These are phyloP conservation scores for Heliconius hortense DNA, from an alignment of 2,888 invertebrate species.

Conservation along the genomic window DNA sequence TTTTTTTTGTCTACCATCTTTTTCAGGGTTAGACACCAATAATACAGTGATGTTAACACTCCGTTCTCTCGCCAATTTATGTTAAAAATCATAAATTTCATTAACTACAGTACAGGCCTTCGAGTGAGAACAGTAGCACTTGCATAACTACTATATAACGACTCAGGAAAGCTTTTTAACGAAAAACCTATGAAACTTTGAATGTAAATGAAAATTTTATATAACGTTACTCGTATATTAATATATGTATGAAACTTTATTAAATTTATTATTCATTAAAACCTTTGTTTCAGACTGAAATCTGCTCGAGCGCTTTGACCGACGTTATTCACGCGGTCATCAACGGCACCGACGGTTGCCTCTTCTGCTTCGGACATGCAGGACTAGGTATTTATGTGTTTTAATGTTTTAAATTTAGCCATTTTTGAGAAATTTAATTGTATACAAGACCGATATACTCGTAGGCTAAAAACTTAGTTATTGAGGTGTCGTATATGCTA, in stretches of 20 bases:
- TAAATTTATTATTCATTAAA: slow-evolving; percentile 12
- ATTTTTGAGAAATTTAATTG: not conserved
- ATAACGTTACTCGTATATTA: not conserved
- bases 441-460: no score
- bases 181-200: not conserved
- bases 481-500: no score
- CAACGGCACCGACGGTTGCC: slow-evolving; percentile 95
- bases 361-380: slow-evolving; percentile 94
- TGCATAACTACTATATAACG: not conserved
- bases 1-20: no score
- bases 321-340: slow-evolving; percentile 98
- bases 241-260: slow-evolving; percentile 12
- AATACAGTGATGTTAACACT: not conserved
- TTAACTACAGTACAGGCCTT: not conserved
- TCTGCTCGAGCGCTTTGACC: slow-evolving; percentile 94
- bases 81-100: not conserved
- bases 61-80: not conserved
- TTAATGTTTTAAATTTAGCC: not conserved
- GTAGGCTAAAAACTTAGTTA: no score
- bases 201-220: not conserved
- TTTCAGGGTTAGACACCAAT: not conserved
- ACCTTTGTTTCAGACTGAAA: slow-evolving; percentile 89
- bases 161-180: not conserved
- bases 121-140: not conserved
- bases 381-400: slow-evolving; percentile 85